Evolutionary conservation across 2,797 vertebrate genomes (phyloP).

Genomic region (Falco concolor): DNA sequence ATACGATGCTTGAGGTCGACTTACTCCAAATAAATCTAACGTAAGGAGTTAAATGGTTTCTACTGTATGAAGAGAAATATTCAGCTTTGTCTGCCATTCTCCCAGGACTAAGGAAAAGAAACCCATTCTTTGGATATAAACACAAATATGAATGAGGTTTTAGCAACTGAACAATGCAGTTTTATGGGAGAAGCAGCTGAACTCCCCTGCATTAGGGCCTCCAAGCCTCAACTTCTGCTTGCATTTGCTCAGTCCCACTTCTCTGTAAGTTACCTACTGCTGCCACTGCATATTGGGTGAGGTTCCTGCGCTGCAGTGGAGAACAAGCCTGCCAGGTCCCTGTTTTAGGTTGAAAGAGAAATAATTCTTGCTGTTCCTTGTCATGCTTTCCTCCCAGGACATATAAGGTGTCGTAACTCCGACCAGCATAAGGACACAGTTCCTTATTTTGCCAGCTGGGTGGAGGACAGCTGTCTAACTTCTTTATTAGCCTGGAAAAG

Average conservation of each 20-base stretch:
- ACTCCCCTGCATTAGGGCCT: neutral
- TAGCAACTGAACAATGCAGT: neutral
- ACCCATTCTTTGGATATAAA: neutral
- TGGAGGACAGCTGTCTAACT: slow-evolving; percentile 78
- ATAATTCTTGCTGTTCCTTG: slow-evolving; percentile 81
- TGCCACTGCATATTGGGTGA: slow-evolving; percentile 86
- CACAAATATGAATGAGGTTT: neutral
- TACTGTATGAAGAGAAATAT: neutral
- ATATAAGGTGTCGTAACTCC: slow-evolving; percentile 80
- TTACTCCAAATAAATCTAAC: neutral
- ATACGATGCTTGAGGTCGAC: neutral
- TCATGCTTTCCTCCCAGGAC: slow-evolving; percentile 86
- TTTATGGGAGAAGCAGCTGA: neutral
- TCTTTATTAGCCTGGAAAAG: slow-evolving; percentile 78
- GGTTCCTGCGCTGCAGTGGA: slow-evolving; percentile 84
- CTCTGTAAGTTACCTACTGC: slow-evolving; percentile 82
- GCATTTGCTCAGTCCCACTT: neutral
- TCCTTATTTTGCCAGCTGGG: slow-evolving; percentile 74
- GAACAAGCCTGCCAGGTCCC: slow-evolving; percentile 81
- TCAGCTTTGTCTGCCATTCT: neutral
- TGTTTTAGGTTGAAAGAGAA: slow-evolving; percentile 81
- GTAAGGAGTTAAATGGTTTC: neutral
- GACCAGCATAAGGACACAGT: slow-evolving; percentile 57
- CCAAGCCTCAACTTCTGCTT: neutral
- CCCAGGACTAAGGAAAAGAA: neutral